Evolutionary conservation across 2,797 vertebrate species (phyloP).

Genomic region (Pangasius larnaudii): DNA sequence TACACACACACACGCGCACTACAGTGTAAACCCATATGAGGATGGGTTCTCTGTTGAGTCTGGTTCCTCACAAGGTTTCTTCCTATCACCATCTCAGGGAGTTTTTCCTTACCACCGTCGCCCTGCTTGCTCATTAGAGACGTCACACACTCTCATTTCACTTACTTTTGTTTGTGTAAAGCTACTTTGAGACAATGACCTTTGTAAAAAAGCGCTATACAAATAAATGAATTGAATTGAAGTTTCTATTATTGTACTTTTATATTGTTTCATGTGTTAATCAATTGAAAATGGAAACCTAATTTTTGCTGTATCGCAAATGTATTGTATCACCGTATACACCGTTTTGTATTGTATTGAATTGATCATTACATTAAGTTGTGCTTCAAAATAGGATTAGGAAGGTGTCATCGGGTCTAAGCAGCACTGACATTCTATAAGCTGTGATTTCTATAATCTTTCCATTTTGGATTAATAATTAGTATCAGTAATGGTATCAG

Average conservation of each 20-base stretch:
- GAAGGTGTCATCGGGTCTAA: background rate
- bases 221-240: too few relatives aligned
- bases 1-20: too few relatives aligned
- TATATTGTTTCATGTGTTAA: background rate
- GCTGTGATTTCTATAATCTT: background rate
- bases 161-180: too few relatives aligned
- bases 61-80: too few relatives aligned
- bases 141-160: too few relatives aligned
- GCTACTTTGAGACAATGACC: too few relatives aligned
- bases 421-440: background rate
- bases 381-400: background rate
- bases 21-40: too few relatives aligned
- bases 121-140: too few relatives aligned
- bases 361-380: background rate
- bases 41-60: too few relatives aligned
- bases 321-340: background rate
- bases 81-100: too few relatives aligned
- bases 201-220: too few relatives aligned
- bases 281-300: background rate
- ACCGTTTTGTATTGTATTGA: background rate
- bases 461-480: background rate
- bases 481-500: constrained; percentile 21
- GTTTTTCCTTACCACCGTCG: too few relatives aligned
- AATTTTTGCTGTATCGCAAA: background rate
- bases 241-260: background rate